phyloP scores from a whole-genome alignment of 2,888 invertebrate species.

The Enchytraeus crypticus region DNA sequence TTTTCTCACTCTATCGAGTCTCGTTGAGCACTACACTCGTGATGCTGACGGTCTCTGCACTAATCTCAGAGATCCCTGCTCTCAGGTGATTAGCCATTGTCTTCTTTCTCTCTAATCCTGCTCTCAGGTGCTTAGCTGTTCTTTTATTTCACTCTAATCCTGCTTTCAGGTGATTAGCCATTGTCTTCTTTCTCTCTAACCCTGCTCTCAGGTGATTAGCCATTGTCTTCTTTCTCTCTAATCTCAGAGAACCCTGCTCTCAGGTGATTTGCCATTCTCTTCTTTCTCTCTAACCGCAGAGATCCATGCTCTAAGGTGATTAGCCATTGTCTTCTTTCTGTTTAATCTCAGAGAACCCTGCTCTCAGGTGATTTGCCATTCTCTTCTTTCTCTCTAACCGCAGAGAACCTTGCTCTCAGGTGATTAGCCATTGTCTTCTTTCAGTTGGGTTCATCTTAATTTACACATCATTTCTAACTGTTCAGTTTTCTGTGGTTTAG shows the following conservation, averaged over 20 bases:
- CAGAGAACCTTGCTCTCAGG: constrained; percentile 27
- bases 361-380: constrained; percentile 38
- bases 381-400: constrained; percentile 50
- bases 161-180: constrained; percentile 44
- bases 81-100: constrained; percentile 36
- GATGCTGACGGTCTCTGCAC: constrained; percentile 98
- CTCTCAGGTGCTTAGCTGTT: not conserved
- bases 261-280: constrained; percentile 35
- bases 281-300: not conserved
- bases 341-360: constrained; percentile 54
- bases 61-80: constrained; percentile 59
- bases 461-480: no score
- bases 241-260: constrained; percentile 56
- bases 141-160: no score
- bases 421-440: no score
- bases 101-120: not conserved
- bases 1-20: constrained; percentile 89
- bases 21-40: constrained; percentile 93
- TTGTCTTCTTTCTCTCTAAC: not conserved
- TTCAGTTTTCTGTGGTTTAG: no score
- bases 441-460: no score
- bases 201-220: not conserved
- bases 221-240: no score
- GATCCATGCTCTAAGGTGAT: not conserved
- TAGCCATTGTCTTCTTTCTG: no score